Percentiles rank a stretch among this genome's conserved stretches.
Evolutionary conservation across 2,113 vertebrate genomes (phyloP).

Genomic region (Albula goreensis): DNA sequence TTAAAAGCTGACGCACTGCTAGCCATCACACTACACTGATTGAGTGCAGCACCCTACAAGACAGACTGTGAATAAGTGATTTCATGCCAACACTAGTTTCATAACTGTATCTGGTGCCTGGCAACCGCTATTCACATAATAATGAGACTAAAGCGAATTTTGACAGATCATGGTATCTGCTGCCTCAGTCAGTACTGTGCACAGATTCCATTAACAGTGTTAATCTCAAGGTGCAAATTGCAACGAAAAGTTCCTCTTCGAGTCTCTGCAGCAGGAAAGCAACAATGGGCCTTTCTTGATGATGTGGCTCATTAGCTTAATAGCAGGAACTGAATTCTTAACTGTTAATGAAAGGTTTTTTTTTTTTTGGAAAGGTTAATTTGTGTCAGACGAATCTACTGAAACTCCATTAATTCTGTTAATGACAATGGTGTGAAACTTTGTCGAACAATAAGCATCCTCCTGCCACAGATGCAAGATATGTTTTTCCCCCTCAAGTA

Average conservation of each 20-base stretch:
- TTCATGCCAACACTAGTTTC: not conserved
- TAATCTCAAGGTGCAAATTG: not conserved
- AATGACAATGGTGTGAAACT: not conserved
- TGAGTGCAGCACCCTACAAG: not conserved
- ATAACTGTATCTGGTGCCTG: not conserved
- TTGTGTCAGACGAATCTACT: not conserved
- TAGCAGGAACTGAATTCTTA: not conserved
- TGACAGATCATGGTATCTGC: not conserved
- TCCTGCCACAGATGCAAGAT: not conserved
- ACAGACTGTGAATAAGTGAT: not conserved
- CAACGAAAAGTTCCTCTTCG: not conserved
- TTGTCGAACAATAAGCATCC: not conserved
- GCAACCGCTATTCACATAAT: not conserved
- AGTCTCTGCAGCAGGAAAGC: not conserved
- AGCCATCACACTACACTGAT: not conserved
- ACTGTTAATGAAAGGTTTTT: not conserved
- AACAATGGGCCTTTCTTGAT: not conserved
- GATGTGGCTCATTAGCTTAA: slow-evolving; percentile 7
- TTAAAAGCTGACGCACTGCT: not conserved
- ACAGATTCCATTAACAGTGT: not conserved
- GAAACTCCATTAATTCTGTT: slow-evolving; percentile 1
- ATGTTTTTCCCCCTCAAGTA: not conserved
- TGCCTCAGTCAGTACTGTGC: not conserved
- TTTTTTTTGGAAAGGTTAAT: not conserved
- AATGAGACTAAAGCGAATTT: not conserved